Evolutionary conservation across 2,113 vertebrate genomes (phyloP), one percentile per base, ranked within the genome.

Genomic region (Ahaetulla prasina): DNA sequence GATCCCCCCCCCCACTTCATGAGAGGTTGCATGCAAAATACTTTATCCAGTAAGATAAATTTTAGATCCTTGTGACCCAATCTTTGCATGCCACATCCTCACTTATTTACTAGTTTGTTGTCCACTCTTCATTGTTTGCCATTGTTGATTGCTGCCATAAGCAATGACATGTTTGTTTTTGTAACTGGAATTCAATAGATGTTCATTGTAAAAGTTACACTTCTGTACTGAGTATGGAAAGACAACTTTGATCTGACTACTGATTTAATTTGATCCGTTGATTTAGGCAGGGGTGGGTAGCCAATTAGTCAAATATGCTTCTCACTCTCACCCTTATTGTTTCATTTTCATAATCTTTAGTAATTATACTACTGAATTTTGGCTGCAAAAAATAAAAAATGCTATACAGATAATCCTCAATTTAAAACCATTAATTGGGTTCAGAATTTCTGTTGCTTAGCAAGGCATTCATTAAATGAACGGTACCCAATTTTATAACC

Each of bases 1-100:
- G 11, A 25, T 55, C 16, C 49, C n/a, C 16, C 43, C 12, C 47
- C 23, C 4, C 20, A 45, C 16, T 84, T 35, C 5, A 90, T 94
- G 57, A 30, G 52, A 89, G 54, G 60, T 27, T n/a, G 43, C 88
- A 54, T 0, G 1, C 68, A 87, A 27, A 63, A 22, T 22, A 23
- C 45, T 84, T 87, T 0, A 1, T 2, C 45, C 45, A 18, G 57
- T 49, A 9, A 2, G 12, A n/a, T 1, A 30, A 0, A 89, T 5
- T n/a, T 4, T n/a, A 60, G 6, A 20, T 11, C 11, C 53, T 35
- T 43, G 30, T 43, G 1, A 25, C 35, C n/a, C 18, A 57, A n/a
- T 45, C 9, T 16, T 27, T 57, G 55, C 8, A n/a, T n/a, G 35
- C 14, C 39, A 27, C 55, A 74, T 5, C 68, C 68, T 30, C 4